phyloP scores from a whole-genome alignment of 2,113 vertebrate species.

The Tetraodon nigroviridis region DNA sequence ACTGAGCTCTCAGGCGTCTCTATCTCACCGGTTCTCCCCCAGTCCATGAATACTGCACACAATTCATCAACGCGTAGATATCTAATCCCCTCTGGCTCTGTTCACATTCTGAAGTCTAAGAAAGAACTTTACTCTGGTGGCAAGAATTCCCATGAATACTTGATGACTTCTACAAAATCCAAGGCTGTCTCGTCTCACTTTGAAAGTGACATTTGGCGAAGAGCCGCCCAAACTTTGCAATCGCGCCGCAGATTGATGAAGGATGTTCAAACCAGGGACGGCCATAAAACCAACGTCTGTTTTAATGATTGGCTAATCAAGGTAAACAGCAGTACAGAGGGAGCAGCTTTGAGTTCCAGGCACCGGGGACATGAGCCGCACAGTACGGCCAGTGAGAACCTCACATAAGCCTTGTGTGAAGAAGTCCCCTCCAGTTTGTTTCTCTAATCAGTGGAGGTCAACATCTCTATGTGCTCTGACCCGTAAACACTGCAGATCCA shows the following conservation, averaged over 20 bases:
- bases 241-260: constrained; percentile 28
- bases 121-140: constrained; percentile 74
- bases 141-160: constrained; percentile 72
- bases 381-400: constrained; percentile 32
- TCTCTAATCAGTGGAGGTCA: constrained; percentile 54
- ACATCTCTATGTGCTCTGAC: constrained; percentile 48
- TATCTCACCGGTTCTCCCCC: constrained; percentile 65
- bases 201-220: constrained; percentile 60
- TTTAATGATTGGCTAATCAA: constrained; percentile 67
- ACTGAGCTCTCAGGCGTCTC: constrained; percentile 71
- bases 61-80: constrained; percentile 71
- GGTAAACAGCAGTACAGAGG: constrained; percentile 61
- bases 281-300: constrained; percentile 54
- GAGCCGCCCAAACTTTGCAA: constrained; percentile 40
- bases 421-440: constrained; percentile 44
- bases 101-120: constrained; percentile 67
- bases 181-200: constrained; percentile 54
- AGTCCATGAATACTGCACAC: constrained; percentile 72
- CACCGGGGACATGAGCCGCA: constrained; percentile 26
- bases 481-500: constrained; percentile 56
- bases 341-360: constrained; percentile 45
- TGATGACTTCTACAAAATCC: constrained; percentile 64
- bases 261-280: constrained; percentile 21
- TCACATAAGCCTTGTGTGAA: constrained; percentile 51
- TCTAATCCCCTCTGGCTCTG: constrained; percentile 66